Evolutionary conservation across 2,797 vertebrate genomes (phyloP).

Genomic region (Nyctibius grandis): DNA sequence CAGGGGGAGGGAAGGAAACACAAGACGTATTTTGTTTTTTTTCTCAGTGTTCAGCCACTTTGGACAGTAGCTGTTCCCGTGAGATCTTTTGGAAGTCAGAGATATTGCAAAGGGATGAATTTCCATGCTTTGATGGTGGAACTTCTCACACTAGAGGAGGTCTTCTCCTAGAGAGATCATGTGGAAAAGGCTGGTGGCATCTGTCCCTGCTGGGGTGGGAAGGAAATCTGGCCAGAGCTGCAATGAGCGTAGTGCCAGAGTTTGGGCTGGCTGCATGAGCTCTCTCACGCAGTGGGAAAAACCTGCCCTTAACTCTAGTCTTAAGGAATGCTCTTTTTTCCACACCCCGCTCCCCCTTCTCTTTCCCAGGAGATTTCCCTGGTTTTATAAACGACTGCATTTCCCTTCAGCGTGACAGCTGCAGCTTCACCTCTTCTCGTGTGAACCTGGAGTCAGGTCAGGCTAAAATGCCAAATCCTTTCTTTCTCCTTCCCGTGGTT

Average conservation of each 20-base stretch:
- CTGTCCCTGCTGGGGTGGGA: neutral
- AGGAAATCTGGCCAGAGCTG: neutral
- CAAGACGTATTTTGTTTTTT: neutral
- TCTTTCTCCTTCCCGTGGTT: constrained; percentile 19
- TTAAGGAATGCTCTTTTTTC: neutral
- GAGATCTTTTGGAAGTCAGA: neutral
- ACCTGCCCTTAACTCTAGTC: neutral
- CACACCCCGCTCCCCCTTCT: no score
- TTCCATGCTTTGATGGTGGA: neutral
- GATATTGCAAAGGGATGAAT: neutral
- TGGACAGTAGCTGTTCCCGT: neutral
- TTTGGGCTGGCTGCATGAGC: neutral
- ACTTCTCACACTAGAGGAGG: neutral
- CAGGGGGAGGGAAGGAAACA: neutral
- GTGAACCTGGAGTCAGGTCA: constrained; percentile 57
- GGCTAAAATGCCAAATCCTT: constrained; percentile 34
- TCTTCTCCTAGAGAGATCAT: neutral
- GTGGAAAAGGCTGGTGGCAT: neutral
- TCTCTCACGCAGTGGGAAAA: constrained; percentile 7
- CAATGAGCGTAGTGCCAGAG: neutral
- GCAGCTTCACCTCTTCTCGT: constrained; percentile 56
- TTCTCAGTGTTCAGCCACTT: neutral
- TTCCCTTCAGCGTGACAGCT: constrained; percentile 42
- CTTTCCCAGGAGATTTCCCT: constrained; percentile 8
- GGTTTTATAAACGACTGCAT: constrained; percentile 11